Evolutionary conservation across 2,797 vertebrate genomes (phyloP).

Genomic region (Bradypus variegatus): DNA sequence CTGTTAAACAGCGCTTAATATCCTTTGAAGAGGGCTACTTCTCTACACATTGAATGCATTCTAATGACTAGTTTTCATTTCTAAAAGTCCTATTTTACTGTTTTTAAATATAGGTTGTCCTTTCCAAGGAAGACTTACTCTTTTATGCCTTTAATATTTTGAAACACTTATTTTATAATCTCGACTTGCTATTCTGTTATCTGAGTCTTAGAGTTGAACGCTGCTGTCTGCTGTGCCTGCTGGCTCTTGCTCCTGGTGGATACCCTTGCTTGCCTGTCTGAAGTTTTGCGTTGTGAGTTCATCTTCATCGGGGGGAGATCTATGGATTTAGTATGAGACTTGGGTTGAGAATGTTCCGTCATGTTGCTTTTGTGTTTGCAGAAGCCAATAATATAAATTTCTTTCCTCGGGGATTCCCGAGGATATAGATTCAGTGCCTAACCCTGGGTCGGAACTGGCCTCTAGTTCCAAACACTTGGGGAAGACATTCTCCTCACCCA

Average conservation of each 20-base stretch:
- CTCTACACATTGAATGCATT: neutral
- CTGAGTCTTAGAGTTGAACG: neutral
- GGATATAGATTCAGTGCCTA: neutral
- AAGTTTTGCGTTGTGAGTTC: neutral
- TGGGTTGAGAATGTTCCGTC: neutral
- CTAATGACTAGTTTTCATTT: neutral
- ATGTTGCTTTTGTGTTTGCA: neutral
- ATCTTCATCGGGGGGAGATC: neutral
- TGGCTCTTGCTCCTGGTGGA: too few relatives aligned
- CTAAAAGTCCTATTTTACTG: neutral
- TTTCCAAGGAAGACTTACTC: neutral
- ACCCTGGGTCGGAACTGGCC: neutral
- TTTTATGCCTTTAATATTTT: neutral
- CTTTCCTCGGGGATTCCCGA: neutral
- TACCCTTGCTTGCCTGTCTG: neutral
- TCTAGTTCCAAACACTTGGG: neutral
- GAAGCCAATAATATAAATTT: neutral
- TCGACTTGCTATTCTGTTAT: neutral
- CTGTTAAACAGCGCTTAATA: neutral
- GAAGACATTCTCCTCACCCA: neutral
- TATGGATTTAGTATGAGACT: neutral
- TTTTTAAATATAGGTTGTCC: neutral
- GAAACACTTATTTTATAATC: neutral
- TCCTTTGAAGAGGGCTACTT: neutral
- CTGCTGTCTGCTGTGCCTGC: neutral